Conservation (phyloP, 2,888 invertebrate species). For the Andrena minutula region DNA sequence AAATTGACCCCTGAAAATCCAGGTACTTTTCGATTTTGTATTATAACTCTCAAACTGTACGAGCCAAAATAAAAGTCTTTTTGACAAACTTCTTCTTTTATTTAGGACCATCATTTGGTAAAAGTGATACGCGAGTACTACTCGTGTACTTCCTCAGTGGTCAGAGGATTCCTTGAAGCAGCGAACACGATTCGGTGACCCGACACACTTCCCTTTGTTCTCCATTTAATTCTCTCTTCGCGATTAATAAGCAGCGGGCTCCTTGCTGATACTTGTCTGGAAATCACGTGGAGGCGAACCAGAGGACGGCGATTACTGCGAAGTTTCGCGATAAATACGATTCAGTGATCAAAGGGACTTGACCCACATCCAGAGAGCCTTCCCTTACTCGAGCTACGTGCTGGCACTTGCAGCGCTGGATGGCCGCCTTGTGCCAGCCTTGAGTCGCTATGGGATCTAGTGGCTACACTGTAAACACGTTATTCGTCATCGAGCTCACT, state of each 20-base stretch:
- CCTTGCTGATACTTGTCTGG: background rate
- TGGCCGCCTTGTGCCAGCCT: no score
- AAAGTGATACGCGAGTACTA: no score
- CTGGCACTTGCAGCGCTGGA: background rate
- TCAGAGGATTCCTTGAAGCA: background rate
- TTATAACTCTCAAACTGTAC: no score
- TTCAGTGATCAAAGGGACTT: background rate
- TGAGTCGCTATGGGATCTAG: no score
- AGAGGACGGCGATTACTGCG: background rate
- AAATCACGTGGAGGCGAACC: background rate
- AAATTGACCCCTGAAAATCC: no score
- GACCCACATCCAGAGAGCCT: background rate
- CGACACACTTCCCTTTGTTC: background rate
- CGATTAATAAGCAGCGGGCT: no score
- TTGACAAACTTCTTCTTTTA: no score
- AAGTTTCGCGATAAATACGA: constrained; percentile 33
- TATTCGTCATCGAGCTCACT: constrained; percentile 3
- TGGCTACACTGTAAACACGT: background rate
- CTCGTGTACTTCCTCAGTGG: no score
- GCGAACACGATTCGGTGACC: background rate
- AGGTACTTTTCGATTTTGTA: no score
- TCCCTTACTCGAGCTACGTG: background rate
- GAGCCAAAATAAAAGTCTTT: no score
- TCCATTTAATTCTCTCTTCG: no score
- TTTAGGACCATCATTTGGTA: no score